These are phyloP conservation scores for Castor canadensis DNA, from an alignment of 2,113 vertebrate genomes.

Conservation along the genomic window DNA sequence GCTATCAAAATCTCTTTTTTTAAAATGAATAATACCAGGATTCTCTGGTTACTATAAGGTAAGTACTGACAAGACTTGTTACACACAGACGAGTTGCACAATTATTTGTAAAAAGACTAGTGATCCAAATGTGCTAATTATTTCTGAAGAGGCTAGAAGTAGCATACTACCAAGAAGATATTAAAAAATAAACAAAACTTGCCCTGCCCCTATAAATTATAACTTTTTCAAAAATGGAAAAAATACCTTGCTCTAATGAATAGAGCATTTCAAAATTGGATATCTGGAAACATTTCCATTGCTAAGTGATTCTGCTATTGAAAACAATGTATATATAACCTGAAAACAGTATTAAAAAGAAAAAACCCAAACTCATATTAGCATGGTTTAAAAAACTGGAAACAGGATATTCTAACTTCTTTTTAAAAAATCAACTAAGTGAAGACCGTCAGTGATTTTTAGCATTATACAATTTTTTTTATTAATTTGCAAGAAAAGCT, in stretches of 20 bases:
- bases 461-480: neutral
- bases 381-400: neutral
- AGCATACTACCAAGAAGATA: neutral
- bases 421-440: neutral
- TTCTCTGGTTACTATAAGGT: neutral
- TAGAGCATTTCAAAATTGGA: neutral
- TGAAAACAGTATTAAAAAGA: neutral
- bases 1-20: neutral
- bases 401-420: neutral
- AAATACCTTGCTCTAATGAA: neutral
- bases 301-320: neutral
- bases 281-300: conserved; percentile 10
- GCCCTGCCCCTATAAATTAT: neutral
- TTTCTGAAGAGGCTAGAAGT: neutral
- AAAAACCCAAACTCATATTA: neutral
- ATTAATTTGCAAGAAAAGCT: conserved; percentile 20
- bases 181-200: neutral
- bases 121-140: neutral
- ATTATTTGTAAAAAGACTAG: neutral
- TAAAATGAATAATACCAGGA: neutral
- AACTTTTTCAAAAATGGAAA: neutral
- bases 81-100: neutral
- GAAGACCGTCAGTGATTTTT: neutral
- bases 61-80: neutral
- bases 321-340: neutral